A percentile compares a stretch with the other conserved stretches of the same genome.
Evolutionary conservation across 2,113 vertebrate genomes (phyloP).

Genomic region (Myotis lucifugus): DNA sequence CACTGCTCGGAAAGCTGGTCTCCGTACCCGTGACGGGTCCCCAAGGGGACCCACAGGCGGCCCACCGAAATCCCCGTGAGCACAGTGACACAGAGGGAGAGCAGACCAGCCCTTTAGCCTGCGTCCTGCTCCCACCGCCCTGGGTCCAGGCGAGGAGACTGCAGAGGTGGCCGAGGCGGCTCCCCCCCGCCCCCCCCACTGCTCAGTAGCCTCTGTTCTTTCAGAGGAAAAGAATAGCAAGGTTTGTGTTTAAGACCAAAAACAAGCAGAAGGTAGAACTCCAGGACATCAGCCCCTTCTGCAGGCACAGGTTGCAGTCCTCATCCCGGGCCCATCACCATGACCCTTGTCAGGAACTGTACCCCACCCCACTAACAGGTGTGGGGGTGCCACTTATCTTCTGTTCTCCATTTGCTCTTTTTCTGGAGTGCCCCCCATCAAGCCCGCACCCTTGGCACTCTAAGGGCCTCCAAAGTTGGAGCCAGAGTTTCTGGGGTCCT

Average conservation of each 20-base stretch:
- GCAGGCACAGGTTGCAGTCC: background rate
- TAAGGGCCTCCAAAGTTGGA: background rate
- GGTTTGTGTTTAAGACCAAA: background rate
- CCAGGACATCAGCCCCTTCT: background rate
- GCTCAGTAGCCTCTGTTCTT: background rate
- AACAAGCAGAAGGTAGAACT: background rate
- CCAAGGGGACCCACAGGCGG: background rate
- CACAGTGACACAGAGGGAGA: background rate
- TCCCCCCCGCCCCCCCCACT: background rate
- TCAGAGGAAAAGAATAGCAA: background rate
- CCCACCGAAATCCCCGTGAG: background rate
- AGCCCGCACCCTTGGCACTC: background rate
- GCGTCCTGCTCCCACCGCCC: fast-evolving
- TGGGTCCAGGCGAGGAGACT: background rate
- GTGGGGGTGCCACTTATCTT: no score
- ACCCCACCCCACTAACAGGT: background rate
- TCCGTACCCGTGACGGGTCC: background rate
- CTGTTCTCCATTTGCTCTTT: background rate
- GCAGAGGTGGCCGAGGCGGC: background rate
- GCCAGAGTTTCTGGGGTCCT: background rate
- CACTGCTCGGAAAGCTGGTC: background rate
- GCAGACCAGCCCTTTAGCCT: background rate
- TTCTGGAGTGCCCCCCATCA: background rate
- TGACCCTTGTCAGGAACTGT: no score
- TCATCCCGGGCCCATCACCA: background rate